Percentiles rank a stretch among this genome's conserved stretches.
Evolutionary conservation across 2,888 invertebrate genomes (phyloP).

Genomic region (Meliscaeva auricollis): DNA sequence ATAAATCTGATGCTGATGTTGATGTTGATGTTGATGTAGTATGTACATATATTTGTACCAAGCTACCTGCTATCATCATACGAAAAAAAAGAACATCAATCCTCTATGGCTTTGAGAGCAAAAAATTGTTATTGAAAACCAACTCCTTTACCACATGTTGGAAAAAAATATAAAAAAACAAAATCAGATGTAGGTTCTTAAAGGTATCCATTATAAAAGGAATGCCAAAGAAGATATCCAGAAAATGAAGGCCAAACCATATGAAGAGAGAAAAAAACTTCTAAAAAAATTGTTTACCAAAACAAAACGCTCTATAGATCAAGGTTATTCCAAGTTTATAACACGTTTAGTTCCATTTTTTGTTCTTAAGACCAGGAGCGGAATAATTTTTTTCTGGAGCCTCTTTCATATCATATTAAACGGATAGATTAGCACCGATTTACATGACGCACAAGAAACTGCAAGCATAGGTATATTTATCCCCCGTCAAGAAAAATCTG

Average conservation of each 20-base stretch:
- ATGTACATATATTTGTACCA: not conserved
- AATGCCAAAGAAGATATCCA: slow-evolving; percentile 18
- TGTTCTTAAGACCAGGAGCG: slow-evolving; percentile 29
- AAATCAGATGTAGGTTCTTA: slow-evolving; percentile 30
- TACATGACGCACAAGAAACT: too few species aligned
- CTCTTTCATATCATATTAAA: too few species aligned
- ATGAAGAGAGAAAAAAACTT: slow-evolving; percentile 20
- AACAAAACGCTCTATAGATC: slow-evolving; percentile 72
- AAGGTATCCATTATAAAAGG: slow-evolving; percentile 18
- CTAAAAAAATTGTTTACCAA: slow-evolving; percentile 68
- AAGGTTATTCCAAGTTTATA: slow-evolving; percentile 58
- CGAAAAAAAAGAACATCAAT: slow-evolving; percentile 22
- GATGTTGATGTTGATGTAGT: not conserved
- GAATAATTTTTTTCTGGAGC: not conserved
- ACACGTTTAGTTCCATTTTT: slow-evolving; percentile 53
- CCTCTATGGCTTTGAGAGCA: slow-evolving; percentile 32
- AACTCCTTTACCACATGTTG: slow-evolving; percentile 58
- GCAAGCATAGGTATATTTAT: too few species aligned
- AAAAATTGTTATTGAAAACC: slow-evolving; percentile 58
- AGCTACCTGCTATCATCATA: slow-evolving; percentile 29
- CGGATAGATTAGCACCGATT: too few species aligned
- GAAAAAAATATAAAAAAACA: slow-evolving; percentile 7
- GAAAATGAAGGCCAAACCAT: slow-evolving; percentile 16
- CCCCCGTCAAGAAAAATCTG: too few species aligned
- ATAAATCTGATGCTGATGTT: not conserved